phyloP scores from a whole-genome alignment of 2,888 invertebrate genomes.

The Aspidiotus destructor region DNA sequence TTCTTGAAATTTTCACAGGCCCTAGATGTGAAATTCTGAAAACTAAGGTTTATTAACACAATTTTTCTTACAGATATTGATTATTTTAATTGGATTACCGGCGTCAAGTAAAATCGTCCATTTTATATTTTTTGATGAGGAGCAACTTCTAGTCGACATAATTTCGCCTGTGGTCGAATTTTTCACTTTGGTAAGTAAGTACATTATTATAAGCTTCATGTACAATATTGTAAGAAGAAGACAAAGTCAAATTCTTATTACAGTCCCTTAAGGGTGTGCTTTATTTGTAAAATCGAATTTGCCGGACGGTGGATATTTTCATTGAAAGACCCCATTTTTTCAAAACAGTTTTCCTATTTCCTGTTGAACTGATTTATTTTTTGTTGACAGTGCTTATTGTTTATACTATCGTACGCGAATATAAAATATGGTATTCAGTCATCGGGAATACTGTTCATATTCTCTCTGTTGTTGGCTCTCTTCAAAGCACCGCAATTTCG shows the following conservation, averaged over 20 bases:
- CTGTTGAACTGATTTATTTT: background rate
- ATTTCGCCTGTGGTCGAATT: slow-evolving; percentile 69
- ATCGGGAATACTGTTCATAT: slow-evolving; percentile 81
- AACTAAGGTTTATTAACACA: no score
- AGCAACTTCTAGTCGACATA: slow-evolving; percentile 52
- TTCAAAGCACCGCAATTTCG: slow-evolving; percentile 66
- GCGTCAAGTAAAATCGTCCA: slow-evolving; percentile 56
- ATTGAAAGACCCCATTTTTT: no score
- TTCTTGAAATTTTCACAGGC: no score
- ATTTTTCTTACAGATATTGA: slow-evolving; percentile 43
- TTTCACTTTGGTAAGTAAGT: slow-evolving; percentile 44
- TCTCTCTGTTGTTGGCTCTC: slow-evolving; percentile 71
- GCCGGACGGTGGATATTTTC: background rate
- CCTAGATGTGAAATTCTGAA: no score
- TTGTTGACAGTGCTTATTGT: slow-evolving; percentile 20
- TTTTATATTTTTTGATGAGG: background rate
- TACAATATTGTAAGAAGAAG: slow-evolving; percentile 66
- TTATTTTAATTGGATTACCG: slow-evolving; percentile 54
- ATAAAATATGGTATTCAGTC: slow-evolving; percentile 69
- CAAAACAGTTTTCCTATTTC: no score
- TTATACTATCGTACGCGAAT: slow-evolving; percentile 10
- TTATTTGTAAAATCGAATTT: no score
- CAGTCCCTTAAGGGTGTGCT: no score
- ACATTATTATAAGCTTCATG: background rate
- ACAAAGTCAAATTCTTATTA: slow-evolving; percentile 36